Percentiles rank a stretch among this genome's conserved stretches.
phyloP scores from a whole-genome alignment of 2,113 vertebrate genomes.

The Naja naja region DNA sequence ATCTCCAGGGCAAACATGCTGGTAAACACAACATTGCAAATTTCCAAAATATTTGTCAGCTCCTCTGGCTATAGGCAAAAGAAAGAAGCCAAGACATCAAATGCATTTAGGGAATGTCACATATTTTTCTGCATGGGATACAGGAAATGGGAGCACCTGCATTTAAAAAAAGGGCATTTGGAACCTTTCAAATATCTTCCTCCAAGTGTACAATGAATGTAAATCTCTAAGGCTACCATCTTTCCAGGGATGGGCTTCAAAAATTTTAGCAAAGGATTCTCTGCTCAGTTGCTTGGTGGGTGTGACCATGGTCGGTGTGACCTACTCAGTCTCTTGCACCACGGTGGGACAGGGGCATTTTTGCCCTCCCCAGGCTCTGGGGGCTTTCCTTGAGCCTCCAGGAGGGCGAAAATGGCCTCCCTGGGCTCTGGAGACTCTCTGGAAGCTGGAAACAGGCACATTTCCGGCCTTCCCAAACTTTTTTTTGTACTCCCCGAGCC shows the following conservation, averaged over 20 bases:
- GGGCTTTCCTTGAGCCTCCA: too few relatives aligned
- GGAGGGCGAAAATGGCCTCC: too few relatives aligned
- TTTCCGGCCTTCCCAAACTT: too few relatives aligned
- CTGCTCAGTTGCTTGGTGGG: too few relatives aligned
- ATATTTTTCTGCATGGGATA: not conserved
- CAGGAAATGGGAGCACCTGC: not conserved
- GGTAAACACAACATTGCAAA: conserved; percentile 98
- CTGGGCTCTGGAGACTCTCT: too few relatives aligned
- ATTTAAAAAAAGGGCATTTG: not conserved
- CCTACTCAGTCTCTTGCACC: too few relatives aligned
- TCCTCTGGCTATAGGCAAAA: conserved; percentile 83
- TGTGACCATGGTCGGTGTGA: too few relatives aligned
- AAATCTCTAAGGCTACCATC: not conserved
- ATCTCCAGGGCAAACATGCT: conserved; percentile 99
- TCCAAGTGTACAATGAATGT: not conserved
- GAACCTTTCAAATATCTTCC: not conserved
- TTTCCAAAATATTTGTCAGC: conserved; percentile 94
- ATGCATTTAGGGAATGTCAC: conserved; percentile 13
- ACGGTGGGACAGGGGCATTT: too few relatives aligned
- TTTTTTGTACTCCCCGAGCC: too few relatives aligned
- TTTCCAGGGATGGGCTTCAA: not conserved
- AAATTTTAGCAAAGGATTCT: too few relatives aligned
- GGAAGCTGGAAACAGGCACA: too few relatives aligned
- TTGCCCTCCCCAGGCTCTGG: too few relatives aligned
- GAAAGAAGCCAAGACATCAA: conserved; percentile 36